phyloP scores from a whole-genome alignment of 2,113 vertebrate species.

The Mungos mungo region DNA sequence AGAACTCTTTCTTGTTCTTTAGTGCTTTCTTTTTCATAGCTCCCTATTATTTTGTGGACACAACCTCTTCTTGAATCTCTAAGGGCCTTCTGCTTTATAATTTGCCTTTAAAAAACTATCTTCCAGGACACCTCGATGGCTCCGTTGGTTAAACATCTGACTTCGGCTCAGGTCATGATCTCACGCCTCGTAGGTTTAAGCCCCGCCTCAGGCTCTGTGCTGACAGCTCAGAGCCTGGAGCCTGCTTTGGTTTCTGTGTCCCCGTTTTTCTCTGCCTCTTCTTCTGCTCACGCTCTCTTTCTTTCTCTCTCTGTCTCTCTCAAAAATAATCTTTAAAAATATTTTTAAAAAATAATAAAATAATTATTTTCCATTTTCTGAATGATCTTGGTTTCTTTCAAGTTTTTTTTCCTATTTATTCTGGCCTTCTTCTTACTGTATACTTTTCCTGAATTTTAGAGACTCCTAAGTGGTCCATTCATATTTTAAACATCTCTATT shows the following conservation, averaged over 20 bases:
- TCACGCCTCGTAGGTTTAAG: too few species aligned
- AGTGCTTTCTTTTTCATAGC: background rate
- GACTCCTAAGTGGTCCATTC: background rate
- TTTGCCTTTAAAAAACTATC: background rate
- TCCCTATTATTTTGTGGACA: background rate
- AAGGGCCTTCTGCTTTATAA: background rate
- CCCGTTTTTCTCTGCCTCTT: too few species aligned
- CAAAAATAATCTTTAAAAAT: too few species aligned
- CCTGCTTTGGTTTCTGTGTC: too few species aligned
- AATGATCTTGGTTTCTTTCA: background rate
- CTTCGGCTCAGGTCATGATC: too few species aligned
- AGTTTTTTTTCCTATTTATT: background rate
- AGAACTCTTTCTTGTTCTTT: background rate
- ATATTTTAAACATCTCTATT: background rate
- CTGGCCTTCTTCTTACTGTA: background rate
- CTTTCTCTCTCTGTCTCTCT: too few species aligned
- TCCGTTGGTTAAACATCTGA: too few species aligned
- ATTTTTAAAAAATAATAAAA: too few species aligned
- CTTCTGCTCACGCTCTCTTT: too few species aligned
- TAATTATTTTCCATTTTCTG: background rate
- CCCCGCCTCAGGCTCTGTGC: too few species aligned
- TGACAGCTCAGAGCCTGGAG: too few species aligned
- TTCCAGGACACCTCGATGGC: background rate
- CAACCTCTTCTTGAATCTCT: background rate
- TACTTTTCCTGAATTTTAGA: background rate